Base-by-base conservation (phyloP, 2,888 invertebrate genomes). In the Diaprepes abbreviatus region DNA sequence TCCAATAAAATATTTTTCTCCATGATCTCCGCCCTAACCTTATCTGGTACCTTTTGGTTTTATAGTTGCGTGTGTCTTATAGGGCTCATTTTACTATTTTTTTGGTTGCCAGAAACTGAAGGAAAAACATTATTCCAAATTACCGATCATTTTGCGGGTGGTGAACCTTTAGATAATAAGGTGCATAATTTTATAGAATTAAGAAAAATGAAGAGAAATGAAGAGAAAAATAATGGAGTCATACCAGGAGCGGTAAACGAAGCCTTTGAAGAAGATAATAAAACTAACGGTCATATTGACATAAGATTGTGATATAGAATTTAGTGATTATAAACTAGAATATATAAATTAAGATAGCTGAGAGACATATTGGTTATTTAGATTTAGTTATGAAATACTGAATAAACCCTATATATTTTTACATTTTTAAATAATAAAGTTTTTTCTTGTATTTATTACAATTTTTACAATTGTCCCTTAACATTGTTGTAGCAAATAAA, bases 51-150 rank as follows among this genome's bases (percentile, higher is more conserved):
- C 0, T 93, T 93, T 79, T 89, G 90, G 78, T 86, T 93, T 24
- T 92, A 93, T 79, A 88, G 90, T 0, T 73, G 84, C 2, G 85
- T 93, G 1, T 88, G 91, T 75, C 81, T 92, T 3, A 70, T 87
- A 0, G 93, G 93, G 0, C 85, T 89, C n/a, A 70, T 89, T 2
- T 81, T 89, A 6, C 85, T 94, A 31, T 93, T 90, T 79, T 90
- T 90, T 70, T 84, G 89, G 31, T 82, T 95, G 66, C 94, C 94
- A 0, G 95, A 95, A 85, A 95, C 95, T 0, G 94, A 94, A 81
- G 93, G 93, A 0, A 89, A 92, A 77, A 89, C 89, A 0, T 82
- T 94, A 40, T 86, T 86, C 62, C 92, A 92, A 75, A 92, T 93
- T 55, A 89, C 91, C 76, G 88, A 89, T 68, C 92, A 92, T 80